Conservation (phyloP, 2,113 vertebrate genomes). For the Illadopsis cleaveri region DNA sequence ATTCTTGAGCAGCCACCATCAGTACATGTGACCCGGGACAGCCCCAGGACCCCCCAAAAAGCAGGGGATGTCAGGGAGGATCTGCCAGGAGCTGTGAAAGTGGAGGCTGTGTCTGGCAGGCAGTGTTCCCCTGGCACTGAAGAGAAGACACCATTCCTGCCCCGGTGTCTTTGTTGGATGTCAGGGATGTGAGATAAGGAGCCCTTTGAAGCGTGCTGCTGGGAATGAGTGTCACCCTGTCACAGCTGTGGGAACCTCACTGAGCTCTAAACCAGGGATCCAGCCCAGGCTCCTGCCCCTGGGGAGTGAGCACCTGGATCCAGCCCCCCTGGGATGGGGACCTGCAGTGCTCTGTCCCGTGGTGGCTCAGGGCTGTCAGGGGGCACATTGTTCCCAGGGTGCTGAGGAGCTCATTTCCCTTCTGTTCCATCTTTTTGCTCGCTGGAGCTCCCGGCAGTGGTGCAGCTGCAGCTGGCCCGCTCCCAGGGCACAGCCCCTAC, state of each 20-base stretch:
- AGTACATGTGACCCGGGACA: neutral
- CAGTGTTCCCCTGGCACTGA: accelerated
- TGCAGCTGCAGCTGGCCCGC: neutral
- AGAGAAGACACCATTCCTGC: neutral
- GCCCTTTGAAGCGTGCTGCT: neutral
- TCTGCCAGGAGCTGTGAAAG: neutral
- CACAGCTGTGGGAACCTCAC: neutral
- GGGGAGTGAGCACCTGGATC: neutral
- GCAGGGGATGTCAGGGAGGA: neutral
- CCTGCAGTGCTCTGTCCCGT: neutral
- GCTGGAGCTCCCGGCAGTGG: neutral
- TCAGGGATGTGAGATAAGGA: neutral
- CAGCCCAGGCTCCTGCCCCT: neutral
- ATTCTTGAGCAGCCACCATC: accelerated
- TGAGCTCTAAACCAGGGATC: neutral
- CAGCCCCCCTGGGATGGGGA: neutral
- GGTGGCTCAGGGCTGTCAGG: neutral
- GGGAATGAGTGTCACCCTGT: neutral
- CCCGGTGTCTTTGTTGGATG: neutral
- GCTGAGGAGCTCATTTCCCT: neutral
- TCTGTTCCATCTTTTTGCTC: neutral
- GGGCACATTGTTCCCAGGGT: accelerated
- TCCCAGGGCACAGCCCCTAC: neutral
- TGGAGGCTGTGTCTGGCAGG: neutral
- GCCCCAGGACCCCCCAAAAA: neutral